Evolutionary conservation across 2,113 vertebrate species (phyloP).

Genomic region (Rhea pennata): DNA sequence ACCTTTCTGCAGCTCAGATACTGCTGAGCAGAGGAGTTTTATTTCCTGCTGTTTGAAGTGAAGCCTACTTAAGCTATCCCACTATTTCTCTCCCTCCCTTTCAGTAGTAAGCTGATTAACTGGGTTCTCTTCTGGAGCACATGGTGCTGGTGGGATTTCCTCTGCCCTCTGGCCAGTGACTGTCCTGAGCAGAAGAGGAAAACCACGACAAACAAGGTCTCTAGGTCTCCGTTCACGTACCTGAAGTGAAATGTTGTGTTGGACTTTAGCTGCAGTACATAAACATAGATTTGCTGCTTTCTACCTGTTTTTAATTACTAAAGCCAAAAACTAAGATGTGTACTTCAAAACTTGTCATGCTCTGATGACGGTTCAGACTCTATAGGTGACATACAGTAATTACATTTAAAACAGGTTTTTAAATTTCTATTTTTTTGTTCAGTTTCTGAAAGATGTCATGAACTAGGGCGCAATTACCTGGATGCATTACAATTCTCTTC

Average conservation of each 20-base stretch:
- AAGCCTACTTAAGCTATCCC: not conserved
- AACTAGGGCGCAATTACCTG: not conserved
- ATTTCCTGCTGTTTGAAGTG: accelerated
- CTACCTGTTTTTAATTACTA: not conserved
- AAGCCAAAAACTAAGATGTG: not conserved
- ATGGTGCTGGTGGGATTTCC: not conserved
- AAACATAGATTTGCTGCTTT: not conserved
- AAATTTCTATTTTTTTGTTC: not conserved
- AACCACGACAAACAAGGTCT: not conserved
- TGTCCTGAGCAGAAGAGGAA: not conserved
- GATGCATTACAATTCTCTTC: not conserved
- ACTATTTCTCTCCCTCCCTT: not conserved
- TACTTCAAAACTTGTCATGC: not conserved
- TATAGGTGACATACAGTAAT: not conserved
- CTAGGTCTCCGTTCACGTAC: not conserved
- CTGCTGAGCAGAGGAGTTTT: not conserved
- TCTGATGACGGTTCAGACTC: not conserved
- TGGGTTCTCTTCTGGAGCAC: not conserved
- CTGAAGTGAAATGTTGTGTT: not conserved
- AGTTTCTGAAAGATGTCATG: not conserved
- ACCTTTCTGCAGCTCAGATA: not conserved
- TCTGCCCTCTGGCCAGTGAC: not conserved
- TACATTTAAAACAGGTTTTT: accelerated
- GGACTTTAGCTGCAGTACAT: not conserved
- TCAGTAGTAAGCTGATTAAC: not conserved